A percentile compares a stretch with the other conserved stretches of the same genome.
Conservation (phyloP, 2,113 vertebrate genomes). For the Festucalex cinctus region DNA sequence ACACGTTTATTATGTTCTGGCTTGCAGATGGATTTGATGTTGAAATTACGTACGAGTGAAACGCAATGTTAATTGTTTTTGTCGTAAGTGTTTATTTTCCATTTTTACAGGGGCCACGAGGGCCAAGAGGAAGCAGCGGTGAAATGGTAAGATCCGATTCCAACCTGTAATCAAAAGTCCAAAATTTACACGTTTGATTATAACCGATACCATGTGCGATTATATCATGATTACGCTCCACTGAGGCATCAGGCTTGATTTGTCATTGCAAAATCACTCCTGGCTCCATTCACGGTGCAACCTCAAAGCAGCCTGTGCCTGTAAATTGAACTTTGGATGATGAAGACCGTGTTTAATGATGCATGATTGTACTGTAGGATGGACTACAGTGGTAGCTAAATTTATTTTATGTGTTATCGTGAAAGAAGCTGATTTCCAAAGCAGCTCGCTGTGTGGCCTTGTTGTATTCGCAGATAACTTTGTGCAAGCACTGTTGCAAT, state of each 20-base stretch:
- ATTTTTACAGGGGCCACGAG: constrained; percentile 80
- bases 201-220: constrained; percentile 9
- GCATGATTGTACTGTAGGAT: constrained; percentile 13
- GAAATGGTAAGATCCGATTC: constrained; percentile 83
- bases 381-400: constrained; percentile 1
- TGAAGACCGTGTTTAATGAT: constrained; percentile 15
- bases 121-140: constrained; percentile 84
- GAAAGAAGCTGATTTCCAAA: constrained; percentile 17
- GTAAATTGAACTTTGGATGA: constrained; percentile 3
- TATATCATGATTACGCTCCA: constrained; percentile 7
- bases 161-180: not conserved
- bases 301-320: constrained; percentile 11
- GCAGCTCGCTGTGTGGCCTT: constrained; percentile 19
- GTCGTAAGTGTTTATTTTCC: not conserved
- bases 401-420: constrained; percentile 4
- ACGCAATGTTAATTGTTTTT: not conserved
- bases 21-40: not conserved
- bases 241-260: constrained; percentile 13
- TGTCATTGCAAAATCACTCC: not conserved
- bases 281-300: constrained; percentile 4
- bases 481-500: constrained; percentile 45
- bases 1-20: not conserved
- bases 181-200: constrained; percentile 8
- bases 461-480: constrained; percentile 18
- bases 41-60: not conserved